phyloP scores from a whole-genome alignment of 1,140 invertebrate species.

The Cephus cinctus region DNA sequence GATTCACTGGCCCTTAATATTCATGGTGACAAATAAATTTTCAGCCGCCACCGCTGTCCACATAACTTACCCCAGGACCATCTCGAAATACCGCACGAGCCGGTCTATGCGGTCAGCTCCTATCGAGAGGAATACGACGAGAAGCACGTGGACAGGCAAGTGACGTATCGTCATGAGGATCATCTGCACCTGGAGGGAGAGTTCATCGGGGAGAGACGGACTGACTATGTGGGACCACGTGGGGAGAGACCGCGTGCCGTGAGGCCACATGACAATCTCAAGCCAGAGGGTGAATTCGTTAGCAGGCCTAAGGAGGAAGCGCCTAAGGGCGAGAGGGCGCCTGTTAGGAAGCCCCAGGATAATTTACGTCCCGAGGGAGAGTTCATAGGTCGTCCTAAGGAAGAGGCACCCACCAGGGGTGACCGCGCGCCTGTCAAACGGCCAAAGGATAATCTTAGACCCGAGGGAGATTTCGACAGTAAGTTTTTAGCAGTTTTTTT shows the following conservation, averaged over 20 bases:
- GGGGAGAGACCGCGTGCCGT: constrained; percentile 51
- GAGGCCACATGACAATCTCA: constrained; percentile 53
- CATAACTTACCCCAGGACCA: constrained; percentile 63
- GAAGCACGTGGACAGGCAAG: constrained; percentile 59
- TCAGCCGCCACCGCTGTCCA: constrained; percentile 64
- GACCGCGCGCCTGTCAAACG: constrained; percentile 37
- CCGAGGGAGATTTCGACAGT: constrained; percentile 55
- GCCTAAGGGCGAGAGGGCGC: constrained; percentile 26
- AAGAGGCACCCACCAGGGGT: constrained; percentile 26
- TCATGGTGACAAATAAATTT: constrained; percentile 25
- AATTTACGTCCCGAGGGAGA: constrained; percentile 46
- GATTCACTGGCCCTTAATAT: too few relatives aligned
- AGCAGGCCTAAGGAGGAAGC: constrained; percentile 28
- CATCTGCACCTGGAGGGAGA: constrained; percentile 60
- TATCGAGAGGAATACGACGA: constrained; percentile 67
- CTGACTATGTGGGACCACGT: constrained; percentile 43
- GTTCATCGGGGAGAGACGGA: constrained; percentile 53
- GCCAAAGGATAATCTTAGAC: constrained; percentile 42
- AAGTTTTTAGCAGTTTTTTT: constrained; percentile 8
- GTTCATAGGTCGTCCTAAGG: constrained; percentile 52
- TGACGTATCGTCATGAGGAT: constrained; percentile 50
- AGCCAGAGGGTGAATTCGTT: constrained; percentile 60
- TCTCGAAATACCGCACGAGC: constrained; percentile 58
- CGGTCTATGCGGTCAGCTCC: constrained; percentile 58
- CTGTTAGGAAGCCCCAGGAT: constrained; percentile 42